A percentile compares a stretch with the other conserved stretches of the same genome.
Evolutionary conservation across 2,888 invertebrate genomes (phyloP).

Genomic region (Dendrolimus houi): DNA sequence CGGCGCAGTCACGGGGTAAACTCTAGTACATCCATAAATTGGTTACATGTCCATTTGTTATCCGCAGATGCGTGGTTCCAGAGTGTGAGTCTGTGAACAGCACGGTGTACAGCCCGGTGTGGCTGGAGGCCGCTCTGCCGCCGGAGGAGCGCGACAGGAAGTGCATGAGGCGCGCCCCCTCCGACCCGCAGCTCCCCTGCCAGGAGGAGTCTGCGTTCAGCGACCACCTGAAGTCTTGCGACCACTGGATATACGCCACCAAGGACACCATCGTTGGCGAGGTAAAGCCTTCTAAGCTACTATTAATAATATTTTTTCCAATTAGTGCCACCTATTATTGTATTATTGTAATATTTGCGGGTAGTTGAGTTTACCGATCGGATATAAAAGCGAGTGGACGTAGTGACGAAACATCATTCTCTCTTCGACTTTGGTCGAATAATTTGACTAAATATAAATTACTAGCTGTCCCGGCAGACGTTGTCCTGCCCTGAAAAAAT

Average conservation of each 20-base stretch:
- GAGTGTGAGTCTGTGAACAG: constrained; percentile 57
- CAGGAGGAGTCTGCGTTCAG: constrained; percentile 34
- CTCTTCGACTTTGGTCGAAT: too few species aligned
- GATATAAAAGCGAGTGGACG: too few species aligned
- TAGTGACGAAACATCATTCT: too few species aligned
- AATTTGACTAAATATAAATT: too few species aligned
- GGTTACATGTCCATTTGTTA: not conserved
- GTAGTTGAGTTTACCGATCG: too few species aligned
- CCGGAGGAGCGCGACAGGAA: constrained; percentile 25
- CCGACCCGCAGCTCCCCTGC: constrained; percentile 27
- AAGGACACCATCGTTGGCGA: constrained; percentile 39
- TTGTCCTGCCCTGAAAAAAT: too few species aligned
- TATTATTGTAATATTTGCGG: too few species aligned
- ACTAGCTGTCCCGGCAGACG: too few species aligned
- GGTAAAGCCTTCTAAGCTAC: constrained; percentile 14
- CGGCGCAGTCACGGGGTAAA: too few species aligned
- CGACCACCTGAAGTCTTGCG: constrained; percentile 33
- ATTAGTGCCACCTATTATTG: too few species aligned
- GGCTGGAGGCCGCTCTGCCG: constrained; percentile 43
- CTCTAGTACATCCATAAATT: too few species aligned
- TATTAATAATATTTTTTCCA: too few species aligned
- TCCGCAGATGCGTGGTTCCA: constrained; percentile 50
- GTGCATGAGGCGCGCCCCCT: constrained; percentile 33
- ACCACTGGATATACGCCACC: constrained; percentile 31
- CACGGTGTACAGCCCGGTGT: constrained; percentile 38